Evolutionary conservation across 1,140 invertebrate species (phyloP), one percentile per base, ranked within the genome.

Genomic region (Marisa cornuarietis): DNA sequence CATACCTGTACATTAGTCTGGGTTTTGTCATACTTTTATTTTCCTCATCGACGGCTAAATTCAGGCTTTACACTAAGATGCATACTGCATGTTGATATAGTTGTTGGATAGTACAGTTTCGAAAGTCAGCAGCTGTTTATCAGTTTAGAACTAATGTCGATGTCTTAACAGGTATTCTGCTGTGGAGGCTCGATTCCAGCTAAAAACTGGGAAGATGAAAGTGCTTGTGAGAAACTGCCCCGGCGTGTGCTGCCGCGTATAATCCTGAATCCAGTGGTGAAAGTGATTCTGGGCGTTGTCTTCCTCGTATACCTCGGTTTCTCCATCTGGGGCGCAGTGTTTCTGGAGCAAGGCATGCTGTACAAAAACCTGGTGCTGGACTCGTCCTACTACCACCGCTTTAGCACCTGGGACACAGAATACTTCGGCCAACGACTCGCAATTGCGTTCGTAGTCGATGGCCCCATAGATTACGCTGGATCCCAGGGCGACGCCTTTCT

Each of bases 371-470:
- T 80, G n/a, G 79, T 80, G 63, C 71, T 72, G 31, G 49, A 61
- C 20, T 61, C 61, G 24, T 80, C 79, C 51, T 75, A 80, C 79
- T 80, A 80, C 63, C 63, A 58, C 26, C 66, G 65, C 61, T 80
- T 42, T 51, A 75, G 72, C 65, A 26, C 61, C 65, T 80, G 72
- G 79, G 66, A 74, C 26, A 49, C 54, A 52, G 26, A 65, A 51
- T 69, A 80, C 72, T 80, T 54, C 20, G 71, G 72, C 52, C n/a
- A 58, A 7, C 62, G 71, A 20, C 72, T 80, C 11, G 31, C 73
- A 42, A 42, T 80, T n/a, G 71, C 71, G 14, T 74, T 75, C 31
- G 49, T 51, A 22, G 71, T 80, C 5, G 73, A 69, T 11, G n/a
- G 58, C 13, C 61, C 74, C 3, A 69, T 80, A 31, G 49, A 80